These are phyloP conservation scores for Hyposoter didymator DNA, from an alignment of 2,888 invertebrate genomes.

Conservation along the genomic window DNA sequence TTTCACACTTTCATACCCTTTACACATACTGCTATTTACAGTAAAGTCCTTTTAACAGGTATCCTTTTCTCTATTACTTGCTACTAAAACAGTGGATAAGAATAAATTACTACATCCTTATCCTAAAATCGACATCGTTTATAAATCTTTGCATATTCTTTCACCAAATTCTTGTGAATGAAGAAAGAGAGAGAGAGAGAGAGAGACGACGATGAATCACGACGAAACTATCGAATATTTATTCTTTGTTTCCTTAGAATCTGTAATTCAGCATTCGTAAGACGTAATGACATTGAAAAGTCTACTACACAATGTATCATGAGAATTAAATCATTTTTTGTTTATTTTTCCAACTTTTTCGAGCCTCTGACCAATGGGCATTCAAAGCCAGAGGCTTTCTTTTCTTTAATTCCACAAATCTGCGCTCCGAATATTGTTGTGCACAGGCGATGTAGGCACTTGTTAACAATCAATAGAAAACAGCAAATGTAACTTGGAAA, in stretches of 20 bases:
- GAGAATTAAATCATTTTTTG: constrained; percentile 50
- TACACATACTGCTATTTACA: constrained; percentile 73
- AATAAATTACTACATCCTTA: constrained; percentile 61
- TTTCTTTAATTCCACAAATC: constrained; percentile 1
- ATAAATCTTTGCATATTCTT: not conserved
- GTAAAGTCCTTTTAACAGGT: constrained; percentile 63
- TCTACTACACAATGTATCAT: not conserved
- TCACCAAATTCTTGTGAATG: not conserved
- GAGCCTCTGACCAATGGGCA: not conserved
- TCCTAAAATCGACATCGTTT: constrained; percentile 17
- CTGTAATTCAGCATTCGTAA: constrained; percentile 25
- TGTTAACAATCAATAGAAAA: constrained; percentile 26
- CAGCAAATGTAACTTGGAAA: constrained; percentile 23
- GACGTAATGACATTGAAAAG: constrained; percentile 33
- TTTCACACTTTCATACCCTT: constrained; percentile 61
- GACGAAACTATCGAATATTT: constrained; percentile 39
- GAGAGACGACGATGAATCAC: not conserved
- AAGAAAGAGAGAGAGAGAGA: not conserved
- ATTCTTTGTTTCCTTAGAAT: constrained; percentile 2
- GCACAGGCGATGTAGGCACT: constrained; percentile 38
- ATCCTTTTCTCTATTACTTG: constrained; percentile 50
- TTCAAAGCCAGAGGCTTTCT: not conserved
- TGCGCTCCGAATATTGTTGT: constrained; percentile 9
- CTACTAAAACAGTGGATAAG: constrained; percentile 61
- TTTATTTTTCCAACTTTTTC: not conserved